phyloP scores from a whole-genome alignment of 2,888 invertebrate species.

The Aphodius granarius region DNA sequence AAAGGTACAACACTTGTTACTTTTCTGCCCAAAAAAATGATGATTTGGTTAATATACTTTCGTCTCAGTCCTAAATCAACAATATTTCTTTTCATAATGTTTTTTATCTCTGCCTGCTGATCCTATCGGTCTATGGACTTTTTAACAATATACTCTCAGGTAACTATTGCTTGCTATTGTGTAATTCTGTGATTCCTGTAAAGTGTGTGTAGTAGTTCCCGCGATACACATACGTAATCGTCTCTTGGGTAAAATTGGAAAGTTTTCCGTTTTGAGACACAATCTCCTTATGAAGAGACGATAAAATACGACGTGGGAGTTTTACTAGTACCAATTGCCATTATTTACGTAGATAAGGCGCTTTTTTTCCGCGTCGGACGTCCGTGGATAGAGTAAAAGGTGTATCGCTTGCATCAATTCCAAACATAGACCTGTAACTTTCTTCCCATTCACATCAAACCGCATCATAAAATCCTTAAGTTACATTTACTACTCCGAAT shows the following conservation, averaged over 20 bases:
- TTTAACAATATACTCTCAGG: not conserved
- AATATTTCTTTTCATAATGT: too few relatives aligned
- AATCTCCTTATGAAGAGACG: not conserved
- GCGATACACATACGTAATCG: not conserved
- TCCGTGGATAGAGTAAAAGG: not conserved
- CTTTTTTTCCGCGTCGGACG: not conserved
- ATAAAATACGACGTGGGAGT: not conserved
- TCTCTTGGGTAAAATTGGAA: not conserved
- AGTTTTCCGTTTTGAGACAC: not conserved
- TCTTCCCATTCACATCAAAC: not conserved
- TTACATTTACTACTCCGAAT: not conserved
- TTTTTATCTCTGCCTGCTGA: too few relatives aligned
- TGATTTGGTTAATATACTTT: too few relatives aligned
- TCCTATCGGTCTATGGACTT: too few relatives aligned
- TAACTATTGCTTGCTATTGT: not conserved
- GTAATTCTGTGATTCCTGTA: not conserved
- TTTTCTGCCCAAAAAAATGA: too few relatives aligned
- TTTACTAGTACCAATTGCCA: not conserved
- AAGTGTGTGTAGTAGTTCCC: not conserved
- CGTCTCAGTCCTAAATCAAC: too few relatives aligned
- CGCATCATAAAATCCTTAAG: not conserved
- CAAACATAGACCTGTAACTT: not conserved
- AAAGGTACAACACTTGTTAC: too few relatives aligned
- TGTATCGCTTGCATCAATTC: not conserved
- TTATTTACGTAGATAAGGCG: not conserved